A percentile compares a stretch with the other conserved stretches of the same genome.
phyloP scores from a whole-genome alignment of 2,888 invertebrate species.

The Pilophorus perplexus region DNA sequence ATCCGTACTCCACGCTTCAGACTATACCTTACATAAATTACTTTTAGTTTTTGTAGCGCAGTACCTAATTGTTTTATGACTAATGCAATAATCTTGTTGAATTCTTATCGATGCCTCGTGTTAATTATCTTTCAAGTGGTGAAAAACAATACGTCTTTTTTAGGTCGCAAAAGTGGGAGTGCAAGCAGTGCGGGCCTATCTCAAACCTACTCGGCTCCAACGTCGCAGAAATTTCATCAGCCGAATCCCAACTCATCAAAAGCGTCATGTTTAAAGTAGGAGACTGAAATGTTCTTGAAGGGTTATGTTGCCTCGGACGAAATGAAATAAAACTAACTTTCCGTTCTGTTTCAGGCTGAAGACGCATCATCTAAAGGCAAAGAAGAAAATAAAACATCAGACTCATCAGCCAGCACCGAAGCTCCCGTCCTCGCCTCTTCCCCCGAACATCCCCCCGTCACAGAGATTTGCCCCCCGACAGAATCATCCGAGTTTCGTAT shows the following conservation, averaged over 20 bases:
- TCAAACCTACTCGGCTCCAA: conserved; percentile 56
- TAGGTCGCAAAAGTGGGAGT: conserved; percentile 64
- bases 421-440: background rate
- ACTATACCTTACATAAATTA: no score
- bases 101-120: no score
- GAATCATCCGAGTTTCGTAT: conserved; percentile 35
- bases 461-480: background rate
- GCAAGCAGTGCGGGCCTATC: conserved; percentile 63
- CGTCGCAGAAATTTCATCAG: conserved; percentile 55
- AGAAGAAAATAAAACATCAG: background rate
- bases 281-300: background rate
- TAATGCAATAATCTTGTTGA: no score
- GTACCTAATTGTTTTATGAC: no score
- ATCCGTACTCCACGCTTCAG: no score
- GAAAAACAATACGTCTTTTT: conserved; percentile 46
- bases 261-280: conserved; percentile 56
- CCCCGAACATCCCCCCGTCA: background rate
- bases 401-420: background rate
- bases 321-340: no score
- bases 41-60: no score
- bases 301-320: background rate
- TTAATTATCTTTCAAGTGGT: no score
- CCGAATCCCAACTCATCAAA: conserved; percentile 57
- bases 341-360: conserved; percentile 45
- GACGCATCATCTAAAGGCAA: conserved; percentile 29